Percentiles rank a stretch among this genome's conserved stretches.
Evolutionary conservation across 2,113 vertebrate species (phyloP).

Genomic region (Corythornis madagascariensis): DNA sequence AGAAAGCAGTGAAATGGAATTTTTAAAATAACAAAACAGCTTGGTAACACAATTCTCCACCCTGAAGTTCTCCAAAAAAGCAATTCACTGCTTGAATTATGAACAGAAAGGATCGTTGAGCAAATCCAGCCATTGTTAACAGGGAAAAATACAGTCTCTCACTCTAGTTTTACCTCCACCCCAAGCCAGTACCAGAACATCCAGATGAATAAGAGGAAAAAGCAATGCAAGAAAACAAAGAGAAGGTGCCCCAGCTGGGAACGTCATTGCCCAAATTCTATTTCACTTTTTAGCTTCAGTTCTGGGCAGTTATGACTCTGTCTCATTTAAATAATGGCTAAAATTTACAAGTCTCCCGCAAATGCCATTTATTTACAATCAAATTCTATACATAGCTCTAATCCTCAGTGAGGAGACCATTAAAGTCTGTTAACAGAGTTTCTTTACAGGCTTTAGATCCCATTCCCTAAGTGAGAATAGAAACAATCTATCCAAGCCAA

Average conservation of each 20-base stretch:
- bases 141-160: background rate
- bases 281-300: background rate
- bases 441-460: background rate
- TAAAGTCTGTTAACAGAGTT: background rate
- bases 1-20: conserved; percentile 19
- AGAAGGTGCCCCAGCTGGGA: background rate
- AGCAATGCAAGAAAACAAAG: background rate
- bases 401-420: background rate
- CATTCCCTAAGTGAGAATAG: background rate
- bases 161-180: background rate
- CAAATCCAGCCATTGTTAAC: background rate
- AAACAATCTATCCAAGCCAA: background rate
- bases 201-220: background rate
- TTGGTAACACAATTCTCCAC: conserved; percentile 20
- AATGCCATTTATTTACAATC: background rate
- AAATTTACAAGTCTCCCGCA: background rate
- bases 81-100: conserved; percentile 19
- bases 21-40: conserved; percentile 37
- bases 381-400: background rate
- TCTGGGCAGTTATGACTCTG: background rate
- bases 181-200: background rate
- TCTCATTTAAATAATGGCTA: background rate
- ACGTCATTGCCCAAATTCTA: background rate
- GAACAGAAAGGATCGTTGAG: conserved; percentile 9
- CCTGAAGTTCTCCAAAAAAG: background rate